These are phyloP conservation scores for Darwinula stevensoni DNA, from an alignment of 2,888 invertebrate species.

Conservation along the genomic window DNA sequence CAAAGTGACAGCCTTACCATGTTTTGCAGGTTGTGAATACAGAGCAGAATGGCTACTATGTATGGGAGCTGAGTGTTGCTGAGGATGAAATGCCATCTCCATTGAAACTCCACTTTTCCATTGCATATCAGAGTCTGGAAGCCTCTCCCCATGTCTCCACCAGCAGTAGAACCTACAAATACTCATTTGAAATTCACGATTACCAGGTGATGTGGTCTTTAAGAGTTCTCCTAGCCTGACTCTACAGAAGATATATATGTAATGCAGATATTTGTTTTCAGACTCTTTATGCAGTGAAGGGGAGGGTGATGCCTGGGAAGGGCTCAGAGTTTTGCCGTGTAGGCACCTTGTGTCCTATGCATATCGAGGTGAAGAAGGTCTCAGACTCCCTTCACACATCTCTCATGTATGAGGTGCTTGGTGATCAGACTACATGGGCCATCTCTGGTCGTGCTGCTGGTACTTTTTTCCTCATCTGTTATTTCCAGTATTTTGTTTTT, in stretches of 20 bases:
- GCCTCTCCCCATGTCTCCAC: too few relatives aligned
- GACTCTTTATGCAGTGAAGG: slow-evolving; percentile 51
- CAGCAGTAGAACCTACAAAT: too few relatives aligned
- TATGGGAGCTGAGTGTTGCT: slow-evolving; percentile 42
- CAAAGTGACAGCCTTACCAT: neutral
- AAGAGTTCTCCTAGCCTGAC: slow-evolving; percentile 4
- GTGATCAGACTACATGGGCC: slow-evolving; percentile 77
- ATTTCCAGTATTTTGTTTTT: too few relatives aligned
- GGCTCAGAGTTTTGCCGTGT: slow-evolving; percentile 60
- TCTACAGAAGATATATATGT: neutral
- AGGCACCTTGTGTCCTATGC: slow-evolving; percentile 38
- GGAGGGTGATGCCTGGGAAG: slow-evolving; percentile 43
- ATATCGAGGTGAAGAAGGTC: slow-evolving; percentile 12
- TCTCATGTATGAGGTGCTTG: slow-evolving; percentile 74
- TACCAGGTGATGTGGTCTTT: slow-evolving; percentile 28
- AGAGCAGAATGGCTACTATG: slow-evolving; percentile 41
- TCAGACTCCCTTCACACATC: slow-evolving; percentile 19
- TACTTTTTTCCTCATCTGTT: too few relatives aligned
- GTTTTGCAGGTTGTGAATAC: slow-evolving; percentile 30
- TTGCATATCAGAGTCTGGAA: too few relatives aligned
- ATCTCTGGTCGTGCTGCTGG: slow-evolving; percentile 70
- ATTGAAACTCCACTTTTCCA: too few relatives aligned
- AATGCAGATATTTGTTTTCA: too few relatives aligned
- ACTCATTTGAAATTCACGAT: slow-evolving; percentile 46
- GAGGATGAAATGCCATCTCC: slow-evolving; percentile 12